Conservation (phyloP, 2,888 invertebrate genomes). For the Lottia scabra region DNA sequence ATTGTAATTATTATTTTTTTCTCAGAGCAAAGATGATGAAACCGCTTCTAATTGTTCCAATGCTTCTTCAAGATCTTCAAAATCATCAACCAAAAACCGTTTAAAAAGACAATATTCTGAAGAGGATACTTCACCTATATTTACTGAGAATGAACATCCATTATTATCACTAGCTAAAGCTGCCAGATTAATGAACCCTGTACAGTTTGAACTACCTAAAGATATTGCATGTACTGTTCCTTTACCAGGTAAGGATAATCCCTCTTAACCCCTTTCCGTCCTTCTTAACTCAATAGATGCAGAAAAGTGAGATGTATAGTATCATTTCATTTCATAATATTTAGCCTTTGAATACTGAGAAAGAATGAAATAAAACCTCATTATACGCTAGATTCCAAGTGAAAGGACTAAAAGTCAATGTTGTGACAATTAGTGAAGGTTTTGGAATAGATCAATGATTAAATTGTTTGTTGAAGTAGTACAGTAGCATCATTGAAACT, state of each 20-base stretch:
- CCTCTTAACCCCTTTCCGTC: too few relatives aligned
- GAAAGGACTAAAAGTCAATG: too few relatives aligned
- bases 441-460: too few relatives aligned
- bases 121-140: constrained; percentile 34
- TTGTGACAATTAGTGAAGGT: too few relatives aligned
- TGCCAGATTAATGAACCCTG: constrained; percentile 87
- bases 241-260: constrained; percentile 62
- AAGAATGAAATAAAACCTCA: too few relatives aligned
- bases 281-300: too few relatives aligned
- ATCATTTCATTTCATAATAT: too few relatives aligned
- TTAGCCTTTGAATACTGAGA: too few relatives aligned
- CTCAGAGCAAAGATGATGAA: constrained; percentile 59
- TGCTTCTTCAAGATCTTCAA: constrained; percentile 24
- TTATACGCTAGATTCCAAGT: too few relatives aligned
- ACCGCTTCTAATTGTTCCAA: constrained; percentile 50
- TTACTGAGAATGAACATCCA: constrained; percentile 71
- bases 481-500: too few relatives aligned
- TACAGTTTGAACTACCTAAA: constrained; percentile 87
- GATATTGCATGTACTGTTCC: constrained; percentile 75
- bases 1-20: not conserved
- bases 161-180: constrained; percentile 85
- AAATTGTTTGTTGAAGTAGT: too few relatives aligned
- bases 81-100: constrained; percentile 5
- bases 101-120: constrained; percentile 17
- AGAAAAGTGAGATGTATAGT: too few relatives aligned